Evolutionary conservation across 2,113 vertebrate species (phyloP).

Genomic region (Dendropsophus ebraccatus): DNA sequence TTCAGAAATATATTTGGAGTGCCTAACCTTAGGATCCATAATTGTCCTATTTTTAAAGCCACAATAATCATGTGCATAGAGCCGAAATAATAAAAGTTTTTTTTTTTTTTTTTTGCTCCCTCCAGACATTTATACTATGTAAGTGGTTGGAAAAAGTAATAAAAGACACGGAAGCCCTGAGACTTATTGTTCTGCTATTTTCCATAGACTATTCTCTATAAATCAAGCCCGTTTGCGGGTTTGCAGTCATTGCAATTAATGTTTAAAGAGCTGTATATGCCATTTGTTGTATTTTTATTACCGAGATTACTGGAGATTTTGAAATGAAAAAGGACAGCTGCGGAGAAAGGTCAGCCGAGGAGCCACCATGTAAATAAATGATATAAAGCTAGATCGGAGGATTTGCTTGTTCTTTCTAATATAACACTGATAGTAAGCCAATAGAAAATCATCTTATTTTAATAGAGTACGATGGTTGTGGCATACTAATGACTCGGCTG

Average conservation of each 20-base stretch:
- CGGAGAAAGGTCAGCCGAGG: slow-evolving; percentile 49
- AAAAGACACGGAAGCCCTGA: slow-evolving; percentile 12
- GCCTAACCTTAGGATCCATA: background rate
- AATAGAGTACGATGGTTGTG: slow-evolving; percentile 16
- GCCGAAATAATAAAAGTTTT: background rate
- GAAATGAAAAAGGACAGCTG: slow-evolving; percentile 53
- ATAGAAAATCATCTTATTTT: slow-evolving; percentile 34
- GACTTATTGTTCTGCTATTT: slow-evolving; percentile 9
- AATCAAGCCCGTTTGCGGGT: slow-evolving; percentile 4
- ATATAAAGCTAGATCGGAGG: slow-evolving; percentile 7
- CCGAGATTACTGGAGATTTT: slow-evolving; percentile 42
- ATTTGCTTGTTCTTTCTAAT: slow-evolving; percentile 33
- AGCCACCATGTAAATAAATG: slow-evolving; percentile 42
- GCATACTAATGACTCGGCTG: slow-evolving; percentile 13
- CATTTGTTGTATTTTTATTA: slow-evolving; percentile 54
- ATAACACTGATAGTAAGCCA: slow-evolving; percentile 18
- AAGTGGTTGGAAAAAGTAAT: background rate
- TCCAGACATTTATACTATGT: background rate
- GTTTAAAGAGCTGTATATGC: slow-evolving; percentile 49
- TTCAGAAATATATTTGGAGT: background rate
- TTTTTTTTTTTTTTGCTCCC: background rate
- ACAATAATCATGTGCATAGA: background rate
- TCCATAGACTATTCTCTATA: background rate
- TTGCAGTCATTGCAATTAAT: slow-evolving; percentile 34
- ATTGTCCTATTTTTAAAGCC: background rate